phyloP scores from a whole-genome alignment of 2,888 invertebrate species.

The Muscina levida region DNA sequence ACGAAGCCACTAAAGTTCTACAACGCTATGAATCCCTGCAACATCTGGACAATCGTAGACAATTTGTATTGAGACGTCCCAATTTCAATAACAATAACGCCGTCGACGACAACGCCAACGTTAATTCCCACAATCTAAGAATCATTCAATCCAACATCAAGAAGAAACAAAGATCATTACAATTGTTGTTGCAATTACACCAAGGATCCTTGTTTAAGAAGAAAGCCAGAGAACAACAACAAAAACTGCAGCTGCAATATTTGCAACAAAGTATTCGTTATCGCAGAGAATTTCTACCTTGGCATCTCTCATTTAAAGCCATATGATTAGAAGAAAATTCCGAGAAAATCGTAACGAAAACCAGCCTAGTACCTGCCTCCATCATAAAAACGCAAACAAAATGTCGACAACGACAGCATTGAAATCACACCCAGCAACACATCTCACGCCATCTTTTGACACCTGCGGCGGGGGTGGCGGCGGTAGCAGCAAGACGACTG shows the following conservation, averaged over 20 bases:
- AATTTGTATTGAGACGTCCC: constrained; percentile 28
- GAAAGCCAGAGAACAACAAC: constrained; percentile 4
- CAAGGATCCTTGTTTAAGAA: constrained; percentile 38
- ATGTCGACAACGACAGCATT: constrained; percentile 39
- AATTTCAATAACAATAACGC: constrained; percentile 6
- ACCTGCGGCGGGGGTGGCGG: not conserved
- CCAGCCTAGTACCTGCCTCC: constrained; percentile 51
- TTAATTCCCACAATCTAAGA: not conserved
- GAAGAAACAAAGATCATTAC: constrained; percentile 9
- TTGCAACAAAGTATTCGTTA: constrained; percentile 6
- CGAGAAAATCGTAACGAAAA: constrained; percentile 33
- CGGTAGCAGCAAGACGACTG: not conserved
- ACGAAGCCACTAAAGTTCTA: constrained; percentile 17
- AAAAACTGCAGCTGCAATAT: not conserved
- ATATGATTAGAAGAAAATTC: constrained; percentile 59
- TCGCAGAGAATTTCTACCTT: constrained; percentile 42
- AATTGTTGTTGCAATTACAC: constrained; percentile 17
- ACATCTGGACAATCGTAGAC: constrained; percentile 19
- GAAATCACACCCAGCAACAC: not conserved
- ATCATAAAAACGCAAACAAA: constrained; percentile 29
- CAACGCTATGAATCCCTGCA: constrained; percentile 39
- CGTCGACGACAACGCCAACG: constrained; percentile 26
- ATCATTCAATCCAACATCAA: not conserved
- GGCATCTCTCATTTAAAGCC: constrained; percentile 42
- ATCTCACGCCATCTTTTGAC: constrained; percentile 23